Conservation (phyloP, 2,888 invertebrate species). For the Euplagia quadripunctaria region DNA sequence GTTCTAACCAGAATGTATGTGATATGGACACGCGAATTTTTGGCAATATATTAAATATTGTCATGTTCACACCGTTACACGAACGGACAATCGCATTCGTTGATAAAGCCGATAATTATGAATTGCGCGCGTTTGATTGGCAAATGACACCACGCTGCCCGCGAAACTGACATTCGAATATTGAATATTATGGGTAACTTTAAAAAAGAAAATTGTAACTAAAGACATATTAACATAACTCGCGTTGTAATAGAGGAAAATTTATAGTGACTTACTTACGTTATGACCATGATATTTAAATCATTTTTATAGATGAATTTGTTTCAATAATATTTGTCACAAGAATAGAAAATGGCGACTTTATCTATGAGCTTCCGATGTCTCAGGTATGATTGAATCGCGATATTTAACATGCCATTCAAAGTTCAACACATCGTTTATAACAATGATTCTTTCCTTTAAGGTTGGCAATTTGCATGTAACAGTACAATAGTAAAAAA, state of each 20-base stretch:
- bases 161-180: conserved; percentile 40
- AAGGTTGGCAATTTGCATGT: neutral
- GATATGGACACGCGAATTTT: conserved; percentile 42
- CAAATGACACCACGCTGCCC: conserved; percentile 30
- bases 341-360: conserved; percentile 25
- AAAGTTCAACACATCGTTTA: neutral
- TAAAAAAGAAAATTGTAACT: conserved; percentile 20
- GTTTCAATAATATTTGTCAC: conserved; percentile 42
- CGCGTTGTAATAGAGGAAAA: conserved; percentile 36
- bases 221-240: conserved; percentile 36
- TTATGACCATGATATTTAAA: conserved; percentile 48
- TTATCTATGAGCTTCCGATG: conserved; percentile 3
- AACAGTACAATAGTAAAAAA: neutral
- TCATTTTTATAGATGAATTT: conserved; percentile 46
- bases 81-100: conserved; percentile 36
- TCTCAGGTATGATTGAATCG: neutral
- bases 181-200: too few species aligned
- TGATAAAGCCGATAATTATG: conserved; percentile 44
- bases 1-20: conserved; percentile 31
- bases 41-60: conserved; percentile 19
- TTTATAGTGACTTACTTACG: conserved; percentile 54
- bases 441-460: neutral
- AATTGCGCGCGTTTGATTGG: conserved; percentile 49
- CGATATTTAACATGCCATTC: neutral
- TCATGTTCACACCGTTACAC: conserved; percentile 32